Conservation (phyloP, 1,140 invertebrate genomes). For the Procambarus virginalis region DNA sequence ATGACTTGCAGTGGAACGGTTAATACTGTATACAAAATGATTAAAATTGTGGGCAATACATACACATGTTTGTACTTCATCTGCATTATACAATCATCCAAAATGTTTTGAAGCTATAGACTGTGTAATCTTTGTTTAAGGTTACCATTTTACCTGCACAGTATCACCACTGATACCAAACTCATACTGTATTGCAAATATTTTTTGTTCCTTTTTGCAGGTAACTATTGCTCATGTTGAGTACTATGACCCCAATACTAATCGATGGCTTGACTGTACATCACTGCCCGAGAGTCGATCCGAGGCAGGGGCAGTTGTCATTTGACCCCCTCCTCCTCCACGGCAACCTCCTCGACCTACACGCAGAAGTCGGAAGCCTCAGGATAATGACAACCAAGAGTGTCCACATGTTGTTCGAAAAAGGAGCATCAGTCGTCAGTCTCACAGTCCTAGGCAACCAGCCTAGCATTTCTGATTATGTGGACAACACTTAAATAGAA, state of each 20-base stretch:
- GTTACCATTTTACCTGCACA: no score
- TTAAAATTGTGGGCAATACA: no score
- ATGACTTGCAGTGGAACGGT: no score
- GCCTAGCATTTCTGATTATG: constrained; percentile 9
- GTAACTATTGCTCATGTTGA: constrained; percentile 75
- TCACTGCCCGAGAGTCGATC: constrained; percentile 87
- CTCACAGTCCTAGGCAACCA: constrained; percentile 28
- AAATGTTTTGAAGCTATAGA: no score
- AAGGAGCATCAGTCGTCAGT: constrained; percentile 44
- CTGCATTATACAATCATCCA: no score
- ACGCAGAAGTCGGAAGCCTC: constrained; percentile 17
- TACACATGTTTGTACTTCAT: no score
- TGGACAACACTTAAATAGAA: neutral
- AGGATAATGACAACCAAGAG: constrained; percentile 20
- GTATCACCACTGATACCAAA: no score
- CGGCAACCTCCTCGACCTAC: constrained; percentile 10
- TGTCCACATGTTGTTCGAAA: constrained; percentile 40
- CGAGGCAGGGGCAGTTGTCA: constrained; percentile 86
- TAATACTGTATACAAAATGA: no score
- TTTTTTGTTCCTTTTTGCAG: constrained; percentile 17
- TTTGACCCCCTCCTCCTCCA: constrained; percentile 72
- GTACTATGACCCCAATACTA: constrained; percentile 85
- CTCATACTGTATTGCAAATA: no score
- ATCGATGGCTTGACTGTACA: constrained; percentile 85
- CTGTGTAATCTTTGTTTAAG: no score